Percentiles rank a stretch among this genome's conserved stretches.
phyloP scores from a whole-genome alignment of 2,113 vertebrate genomes.

The Vulpes lagopus region DNA sequence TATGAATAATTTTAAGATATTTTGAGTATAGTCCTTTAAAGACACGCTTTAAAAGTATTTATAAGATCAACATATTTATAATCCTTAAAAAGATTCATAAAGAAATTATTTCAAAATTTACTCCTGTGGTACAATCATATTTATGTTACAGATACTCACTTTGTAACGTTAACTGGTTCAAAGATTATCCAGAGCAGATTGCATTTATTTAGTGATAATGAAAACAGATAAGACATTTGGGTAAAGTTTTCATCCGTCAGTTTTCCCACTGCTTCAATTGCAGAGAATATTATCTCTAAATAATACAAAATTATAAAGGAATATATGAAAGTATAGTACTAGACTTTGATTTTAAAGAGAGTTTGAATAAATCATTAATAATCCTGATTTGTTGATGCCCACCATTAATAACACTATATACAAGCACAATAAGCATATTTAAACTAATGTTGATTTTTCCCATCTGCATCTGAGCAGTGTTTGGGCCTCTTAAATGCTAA shows the following conservation, averaged over 20 bases:
- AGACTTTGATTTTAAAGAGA: not conserved
- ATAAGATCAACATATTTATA: not conserved
- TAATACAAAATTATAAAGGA: not conserved
- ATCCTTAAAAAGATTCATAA: not conserved
- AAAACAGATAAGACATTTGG: not conserved
- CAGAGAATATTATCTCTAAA: not conserved
- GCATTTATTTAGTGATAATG: not conserved
- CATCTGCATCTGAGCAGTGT: not conserved
- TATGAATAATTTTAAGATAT: not conserved
- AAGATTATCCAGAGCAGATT: not conserved
- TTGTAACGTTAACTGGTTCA: not conserved
- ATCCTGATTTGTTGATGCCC: not conserved
- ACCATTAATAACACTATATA: not conserved
- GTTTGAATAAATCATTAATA: not conserved
- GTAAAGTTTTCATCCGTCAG: not conserved
- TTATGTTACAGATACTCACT: not conserved
- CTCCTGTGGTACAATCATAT: not conserved
- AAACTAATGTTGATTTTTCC: slow-evolving; percentile 47
- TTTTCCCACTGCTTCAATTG: not conserved
- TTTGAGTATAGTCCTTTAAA: not conserved
- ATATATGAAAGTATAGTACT: not conserved
- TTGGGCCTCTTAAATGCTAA: slow-evolving; percentile 48
- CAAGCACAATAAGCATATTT: slow-evolving; percentile 30
- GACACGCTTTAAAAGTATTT: not conserved
- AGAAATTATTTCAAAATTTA: not conserved